Percentiles rank a stretch among this genome's conserved stretches.
Conservation (phyloP, 2,113 vertebrate genomes). For the Talpa occidentalis region DNA sequence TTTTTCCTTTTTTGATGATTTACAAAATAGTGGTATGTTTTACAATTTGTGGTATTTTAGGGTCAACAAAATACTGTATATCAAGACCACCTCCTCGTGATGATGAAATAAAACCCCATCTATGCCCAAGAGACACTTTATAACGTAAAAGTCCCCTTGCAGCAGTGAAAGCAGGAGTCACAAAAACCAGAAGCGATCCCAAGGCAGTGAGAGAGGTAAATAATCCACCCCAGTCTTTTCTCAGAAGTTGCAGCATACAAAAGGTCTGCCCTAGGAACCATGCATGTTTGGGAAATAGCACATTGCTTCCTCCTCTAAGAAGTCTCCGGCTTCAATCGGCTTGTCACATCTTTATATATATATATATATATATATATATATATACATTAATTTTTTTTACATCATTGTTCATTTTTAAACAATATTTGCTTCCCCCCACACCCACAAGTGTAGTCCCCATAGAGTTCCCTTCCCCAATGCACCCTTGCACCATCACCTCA, state of each 20-base stretch:
- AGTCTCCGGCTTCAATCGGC: not conserved
- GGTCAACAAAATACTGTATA: not conserved
- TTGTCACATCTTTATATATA: too few species aligned
- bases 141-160: not conserved
- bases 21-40: not conserved
- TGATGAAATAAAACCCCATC: not conserved
- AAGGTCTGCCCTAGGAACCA: not conserved
- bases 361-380: too few species aligned
- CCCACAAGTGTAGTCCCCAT: too few species aligned
- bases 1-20: slow-evolving; percentile 13
- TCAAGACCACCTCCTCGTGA: not conserved
- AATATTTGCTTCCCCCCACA: too few species aligned
- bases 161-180: not conserved
- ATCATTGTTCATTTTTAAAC: too few species aligned
- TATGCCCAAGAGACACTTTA: not conserved
- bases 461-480: too few species aligned
- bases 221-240: not conserved
- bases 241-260: not conserved
- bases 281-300: not conserved
- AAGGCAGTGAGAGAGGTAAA: not conserved
- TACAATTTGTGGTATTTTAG: not conserved
- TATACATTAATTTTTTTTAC: too few species aligned
- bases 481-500: too few species aligned
- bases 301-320: not conserved
- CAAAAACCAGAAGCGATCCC: not conserved